Evolutionary conservation across 2,888 invertebrate genomes (phyloP), one percentile per base, ranked within the genome.

Genomic region (Diabrotica balteata): DNA sequence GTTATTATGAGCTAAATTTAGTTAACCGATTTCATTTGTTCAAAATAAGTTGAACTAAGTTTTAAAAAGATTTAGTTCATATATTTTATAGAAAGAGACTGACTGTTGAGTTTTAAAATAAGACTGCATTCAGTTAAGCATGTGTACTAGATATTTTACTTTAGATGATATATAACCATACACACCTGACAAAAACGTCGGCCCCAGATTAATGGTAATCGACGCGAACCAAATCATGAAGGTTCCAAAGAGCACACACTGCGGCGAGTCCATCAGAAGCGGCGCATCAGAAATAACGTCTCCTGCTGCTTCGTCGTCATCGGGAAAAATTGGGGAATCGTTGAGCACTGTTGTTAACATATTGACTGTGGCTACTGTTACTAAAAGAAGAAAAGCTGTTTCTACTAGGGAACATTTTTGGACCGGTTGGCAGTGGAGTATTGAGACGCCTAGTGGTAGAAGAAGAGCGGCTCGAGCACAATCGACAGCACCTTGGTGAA

Each of bases 181-280:
- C 76, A 72, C 72, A 70, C 94, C 94, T 75, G 92, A 93, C 79
- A 94, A 86, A 85, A 94, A 93, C 47, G 94, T 94, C 45, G 94
- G 94, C 43, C 95, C 95, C 76, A 96, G 88, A 86, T 96, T 95
- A 83, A 95, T 93, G 61, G 95, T 93, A 81, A 95, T 92, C 73
- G 93, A 93, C 63, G 94, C 93, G 85, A 96, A 95, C 95, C 95
- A 96, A 81, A 95, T 95, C 91, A 95, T 95, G 84, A 94, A 93
- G 62, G 94, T 91, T 72, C 95, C 95, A 84, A 96, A 96, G 59
- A 94, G 88, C 71, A 95, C 94, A 84, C 96, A 96, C 88, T 94
- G 91, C 4, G 94, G 94, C 69, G 93, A 93, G 84, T 94, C 94
- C 91, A 93, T 92, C 72, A 93, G 87, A 75, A 93, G 86, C 88